These are phyloP conservation scores for Hirundo rustica DNA, from an alignment of 2,797 vertebrate species.

Conservation along the genomic window DNA sequence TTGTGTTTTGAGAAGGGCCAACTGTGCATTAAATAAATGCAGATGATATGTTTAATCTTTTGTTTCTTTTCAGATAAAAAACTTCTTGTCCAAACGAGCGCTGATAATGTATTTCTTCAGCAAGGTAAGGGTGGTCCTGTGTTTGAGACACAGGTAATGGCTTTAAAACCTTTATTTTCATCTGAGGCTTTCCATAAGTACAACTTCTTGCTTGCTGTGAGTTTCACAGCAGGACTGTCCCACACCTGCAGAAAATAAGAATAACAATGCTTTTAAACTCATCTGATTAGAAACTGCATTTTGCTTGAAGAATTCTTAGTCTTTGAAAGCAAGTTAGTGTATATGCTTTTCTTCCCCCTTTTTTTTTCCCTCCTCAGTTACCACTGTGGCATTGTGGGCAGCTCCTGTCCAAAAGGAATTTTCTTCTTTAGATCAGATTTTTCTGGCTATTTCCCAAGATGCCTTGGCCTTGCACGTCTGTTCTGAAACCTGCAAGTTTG, in stretches of 20 bases:
- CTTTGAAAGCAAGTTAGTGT: not conserved
- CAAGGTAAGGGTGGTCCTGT: conserved; percentile 84
- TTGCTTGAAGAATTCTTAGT: not conserved
- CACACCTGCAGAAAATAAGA: not conserved
- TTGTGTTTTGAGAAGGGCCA: not conserved
- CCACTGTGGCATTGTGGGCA: not conserved
- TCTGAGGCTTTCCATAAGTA: not conserved
- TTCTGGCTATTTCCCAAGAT: not conserved
- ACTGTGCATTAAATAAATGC: not conserved
- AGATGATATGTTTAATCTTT: not conserved
- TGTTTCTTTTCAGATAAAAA: conserved; percentile 84
- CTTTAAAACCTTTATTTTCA: not conserved
- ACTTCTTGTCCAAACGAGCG: conserved; percentile 88
- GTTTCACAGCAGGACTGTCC: not conserved
- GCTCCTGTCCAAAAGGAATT: not conserved
- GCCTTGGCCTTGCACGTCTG: not conserved
- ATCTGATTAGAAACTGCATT: not conserved
- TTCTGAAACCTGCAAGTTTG: not conserved
- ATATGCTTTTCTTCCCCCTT: not conserved
- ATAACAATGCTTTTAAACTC: not conserved
- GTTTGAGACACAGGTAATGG: not conserved
- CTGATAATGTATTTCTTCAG: conserved; percentile 97
- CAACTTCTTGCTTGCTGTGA: not conserved
- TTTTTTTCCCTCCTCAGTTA: not conserved
- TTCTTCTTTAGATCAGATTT: not conserved